Evolutionary conservation across 2,797 vertebrate genomes (phyloP).

Genomic region (Hyperoplus lanceolatus): DNA sequence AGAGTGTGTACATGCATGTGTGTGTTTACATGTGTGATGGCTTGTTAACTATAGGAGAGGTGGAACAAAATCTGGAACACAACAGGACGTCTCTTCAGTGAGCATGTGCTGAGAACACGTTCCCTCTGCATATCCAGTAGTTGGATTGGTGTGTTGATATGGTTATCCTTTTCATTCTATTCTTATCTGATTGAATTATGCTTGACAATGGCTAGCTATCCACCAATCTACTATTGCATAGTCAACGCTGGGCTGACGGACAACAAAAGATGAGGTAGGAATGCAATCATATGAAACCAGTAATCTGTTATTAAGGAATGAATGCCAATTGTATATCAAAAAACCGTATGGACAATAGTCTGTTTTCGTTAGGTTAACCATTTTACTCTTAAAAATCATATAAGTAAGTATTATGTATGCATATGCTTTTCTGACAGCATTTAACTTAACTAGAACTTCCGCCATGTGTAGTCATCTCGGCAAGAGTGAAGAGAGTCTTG

Average conservation of each 20-base stretch:
- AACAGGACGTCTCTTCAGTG: constrained; percentile 51
- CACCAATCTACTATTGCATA: constrained; percentile 14
- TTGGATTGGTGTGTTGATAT: constrained; percentile 26
- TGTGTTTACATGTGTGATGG: constrained; percentile 1
- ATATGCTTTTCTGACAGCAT: neutral
- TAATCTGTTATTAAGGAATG: constrained; percentile 7
- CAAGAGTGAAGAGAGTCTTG: no score
- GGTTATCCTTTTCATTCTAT: constrained; percentile 9
- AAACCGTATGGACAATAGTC: neutral
- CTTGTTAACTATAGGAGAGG: constrained; percentile 29
- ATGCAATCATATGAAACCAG: neutral
- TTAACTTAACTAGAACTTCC: neutral
- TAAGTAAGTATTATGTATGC: neutral
- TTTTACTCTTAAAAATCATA: neutral
- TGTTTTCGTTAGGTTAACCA: neutral
- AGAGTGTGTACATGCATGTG: constrained; percentile 23
- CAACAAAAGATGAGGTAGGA: constrained; percentile 4
- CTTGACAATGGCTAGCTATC: constrained; percentile 5
- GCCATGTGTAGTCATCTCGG: neutral
- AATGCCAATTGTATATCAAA: neutral
- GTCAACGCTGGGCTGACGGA: constrained; percentile 5
- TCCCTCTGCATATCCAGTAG: constrained; percentile 15
- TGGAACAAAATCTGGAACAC: constrained; percentile 55
- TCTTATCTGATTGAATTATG: constrained; percentile 32
- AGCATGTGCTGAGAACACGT: constrained; percentile 18